Percentiles rank a stretch among this genome's conserved stretches.
Evolutionary conservation across 2,888 invertebrate species (phyloP).

Genomic region (Ichneumoninae sp.): DNA sequence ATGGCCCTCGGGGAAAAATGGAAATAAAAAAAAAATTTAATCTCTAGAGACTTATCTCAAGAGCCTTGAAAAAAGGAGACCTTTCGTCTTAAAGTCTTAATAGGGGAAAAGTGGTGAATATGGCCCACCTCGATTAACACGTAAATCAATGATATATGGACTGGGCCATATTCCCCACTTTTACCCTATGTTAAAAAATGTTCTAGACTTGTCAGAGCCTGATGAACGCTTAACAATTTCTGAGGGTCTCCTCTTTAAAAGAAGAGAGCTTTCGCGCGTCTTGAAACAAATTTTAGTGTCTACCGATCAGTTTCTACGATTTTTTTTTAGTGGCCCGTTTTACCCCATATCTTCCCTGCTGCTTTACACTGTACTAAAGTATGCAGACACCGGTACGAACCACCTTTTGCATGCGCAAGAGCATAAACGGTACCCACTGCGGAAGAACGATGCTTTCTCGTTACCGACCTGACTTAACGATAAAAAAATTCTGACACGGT

Average conservation of each 20-base stretch:
- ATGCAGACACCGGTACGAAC: slow-evolving; percentile 4
- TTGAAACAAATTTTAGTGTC: not conserved
- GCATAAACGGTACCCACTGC: slow-evolving; percentile 45
- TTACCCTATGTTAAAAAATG: too few species aligned
- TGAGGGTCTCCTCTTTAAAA: too few species aligned
- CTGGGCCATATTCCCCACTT: too few species aligned
- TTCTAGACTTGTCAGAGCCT: too few species aligned
- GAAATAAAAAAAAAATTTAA: not conserved
- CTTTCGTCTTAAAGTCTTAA: too few species aligned
- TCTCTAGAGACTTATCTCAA: too few species aligned
- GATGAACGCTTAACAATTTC: too few species aligned
- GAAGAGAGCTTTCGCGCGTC: too few species aligned
- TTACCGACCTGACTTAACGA: slow-evolving; percentile 49
- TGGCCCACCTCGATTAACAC: too few species aligned
- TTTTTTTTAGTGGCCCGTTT: not conserved
- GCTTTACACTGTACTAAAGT: slow-evolving; percentile 12
- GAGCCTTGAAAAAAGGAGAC: not conserved
- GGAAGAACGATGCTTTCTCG: slow-evolving; percentile 59
- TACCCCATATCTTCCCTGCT: not conserved
- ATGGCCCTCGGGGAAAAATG: not conserved
- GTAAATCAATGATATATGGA: too few species aligned
- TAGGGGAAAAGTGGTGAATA: too few species aligned
- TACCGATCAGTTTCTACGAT: not conserved
- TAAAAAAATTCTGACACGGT: too few species aligned
- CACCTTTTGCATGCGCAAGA: slow-evolving; percentile 33